phyloP scores from a whole-genome alignment of 2,888 invertebrate species.

The Syritta pipiens region DNA sequence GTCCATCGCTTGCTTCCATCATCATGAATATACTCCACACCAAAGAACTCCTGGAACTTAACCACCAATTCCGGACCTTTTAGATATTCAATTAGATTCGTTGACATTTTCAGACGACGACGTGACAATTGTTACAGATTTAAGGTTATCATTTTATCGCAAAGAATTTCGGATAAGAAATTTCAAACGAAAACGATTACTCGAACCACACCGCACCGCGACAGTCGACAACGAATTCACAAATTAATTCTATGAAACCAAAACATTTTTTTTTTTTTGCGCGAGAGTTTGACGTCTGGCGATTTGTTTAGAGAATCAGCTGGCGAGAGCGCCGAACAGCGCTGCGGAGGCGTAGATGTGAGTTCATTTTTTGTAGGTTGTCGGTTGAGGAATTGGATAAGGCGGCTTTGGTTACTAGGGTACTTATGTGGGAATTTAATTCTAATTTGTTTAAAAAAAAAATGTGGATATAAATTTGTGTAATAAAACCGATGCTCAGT shows the following conservation, averaged over 20 bases:
- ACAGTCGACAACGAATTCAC: slow-evolving; percentile 1
- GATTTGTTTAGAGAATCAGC: slow-evolving; percentile 24
- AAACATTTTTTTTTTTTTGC: slow-evolving; percentile 30
- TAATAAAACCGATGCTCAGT: too few species aligned
- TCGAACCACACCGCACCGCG: slow-evolving; percentile 3
- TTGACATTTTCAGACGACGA: slow-evolving; percentile 35
- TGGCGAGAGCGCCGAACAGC: not conserved
- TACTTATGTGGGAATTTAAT: too few species aligned
- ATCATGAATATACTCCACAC: slow-evolving; percentile 83
- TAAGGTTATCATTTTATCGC: slow-evolving; percentile 16
- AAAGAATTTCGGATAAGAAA: not conserved
- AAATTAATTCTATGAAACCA: slow-evolving; percentile 27
- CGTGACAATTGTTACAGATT: slow-evolving; percentile 14
- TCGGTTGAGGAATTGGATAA: too few species aligned
- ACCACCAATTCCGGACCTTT: slow-evolving; percentile 89
- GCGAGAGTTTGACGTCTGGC: slow-evolving; percentile 18
- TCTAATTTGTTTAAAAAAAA: too few species aligned
- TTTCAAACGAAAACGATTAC: not conserved
- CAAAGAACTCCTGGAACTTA: slow-evolving; percentile 89
- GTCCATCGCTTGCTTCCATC: too few species aligned
- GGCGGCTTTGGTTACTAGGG: too few species aligned
- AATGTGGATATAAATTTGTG: too few species aligned
- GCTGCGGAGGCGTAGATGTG: not conserved
- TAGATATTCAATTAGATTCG: slow-evolving; percentile 82
- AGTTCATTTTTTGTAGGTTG: too few species aligned